Evolutionary conservation across 1,140 invertebrate genomes (phyloP).

Genomic region (Zaprionus lachaisei): DNA sequence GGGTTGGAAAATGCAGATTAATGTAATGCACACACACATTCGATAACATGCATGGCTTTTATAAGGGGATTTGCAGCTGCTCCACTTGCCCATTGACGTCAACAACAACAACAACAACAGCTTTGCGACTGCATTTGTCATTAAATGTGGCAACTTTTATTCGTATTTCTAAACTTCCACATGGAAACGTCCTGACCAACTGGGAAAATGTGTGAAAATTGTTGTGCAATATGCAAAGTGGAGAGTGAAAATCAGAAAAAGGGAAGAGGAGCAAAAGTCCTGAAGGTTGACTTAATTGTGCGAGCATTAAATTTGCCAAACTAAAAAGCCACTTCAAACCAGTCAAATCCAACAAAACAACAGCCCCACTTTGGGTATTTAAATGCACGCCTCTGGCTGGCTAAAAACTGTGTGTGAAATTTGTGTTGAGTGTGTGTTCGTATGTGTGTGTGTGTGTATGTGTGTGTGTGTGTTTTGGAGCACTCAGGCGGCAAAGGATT

Average conservation of each 20-base stretch:
- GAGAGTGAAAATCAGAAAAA: background rate
- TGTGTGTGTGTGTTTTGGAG: constrained; percentile 19
- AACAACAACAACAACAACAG: constrained; percentile 42
- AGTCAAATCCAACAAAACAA: constrained; percentile 10
- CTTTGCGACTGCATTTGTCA: constrained; percentile 69
- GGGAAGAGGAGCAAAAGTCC: constrained; percentile 15
- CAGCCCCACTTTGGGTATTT: constrained; percentile 2
- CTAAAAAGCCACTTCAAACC: constrained; percentile 47
- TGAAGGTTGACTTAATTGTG: constrained; percentile 74
- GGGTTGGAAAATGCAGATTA: constrained; percentile 41
- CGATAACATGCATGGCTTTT: background rate
- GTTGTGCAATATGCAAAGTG: constrained; percentile 39
- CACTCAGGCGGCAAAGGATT: constrained; percentile 40
- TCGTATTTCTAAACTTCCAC: constrained; percentile 21
- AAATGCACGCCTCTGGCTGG: background rate
- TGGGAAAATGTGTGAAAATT: constrained; percentile 61
- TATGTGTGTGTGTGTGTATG: constrained; percentile 18
- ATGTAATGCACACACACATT: constrained; percentile 53
- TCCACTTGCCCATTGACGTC: constrained; percentile 57
- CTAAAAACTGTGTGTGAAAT: constrained; percentile 37
- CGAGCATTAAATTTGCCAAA: constrained; percentile 75
- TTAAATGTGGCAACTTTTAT: constrained; percentile 56
- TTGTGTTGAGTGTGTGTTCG: constrained; percentile 1
- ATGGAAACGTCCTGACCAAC: constrained; percentile 15
- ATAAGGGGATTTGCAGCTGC: constrained; percentile 34